These are phyloP conservation scores for Lochmaea capreae DNA, from an alignment of 2,888 invertebrate genomes.

Conservation along the genomic window DNA sequence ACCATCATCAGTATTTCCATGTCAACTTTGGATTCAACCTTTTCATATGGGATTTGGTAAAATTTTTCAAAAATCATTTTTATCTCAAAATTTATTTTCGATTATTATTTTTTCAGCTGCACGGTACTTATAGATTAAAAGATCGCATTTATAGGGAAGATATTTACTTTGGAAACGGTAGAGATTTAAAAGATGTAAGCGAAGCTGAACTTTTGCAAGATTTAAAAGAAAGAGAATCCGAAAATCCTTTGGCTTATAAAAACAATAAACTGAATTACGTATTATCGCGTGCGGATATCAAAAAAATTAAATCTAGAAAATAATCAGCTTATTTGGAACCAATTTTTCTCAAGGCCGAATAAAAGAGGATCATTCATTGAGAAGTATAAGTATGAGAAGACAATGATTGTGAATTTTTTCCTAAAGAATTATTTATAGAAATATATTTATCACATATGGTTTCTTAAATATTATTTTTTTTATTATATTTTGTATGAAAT, in stretches of 20 bases:
- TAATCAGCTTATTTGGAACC: not conserved
- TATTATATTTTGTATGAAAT: not conserved
- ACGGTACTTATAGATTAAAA: constrained; percentile 75
- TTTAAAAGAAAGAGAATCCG: constrained; percentile 64
- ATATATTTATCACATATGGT: not conserved
- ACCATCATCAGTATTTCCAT: constrained; percentile 83
- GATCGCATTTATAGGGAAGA: constrained; percentile 76
- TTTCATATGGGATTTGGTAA: constrained; percentile 75
- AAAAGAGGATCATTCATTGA: not conserved
- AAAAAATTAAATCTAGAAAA: constrained; percentile 17
- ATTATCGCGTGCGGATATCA: constrained; percentile 16
- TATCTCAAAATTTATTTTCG: constrained; percentile 1
- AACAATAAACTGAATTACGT: constrained; percentile 60
- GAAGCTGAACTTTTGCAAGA: constrained; percentile 68
- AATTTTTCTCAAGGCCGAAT: not conserved
- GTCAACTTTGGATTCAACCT: constrained; percentile 83
- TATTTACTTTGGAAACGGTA: constrained; percentile 72
- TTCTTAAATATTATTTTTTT: not conserved
- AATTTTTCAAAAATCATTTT: no score
- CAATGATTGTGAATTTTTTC: not conserved
- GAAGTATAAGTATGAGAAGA: not conserved
- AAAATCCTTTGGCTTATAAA: constrained; percentile 67
- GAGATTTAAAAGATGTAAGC: constrained; percentile 67
- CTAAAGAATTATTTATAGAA: not conserved
- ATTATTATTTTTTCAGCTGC: constrained; percentile 68